Base-by-base conservation (phyloP, 2,113 vertebrate species). In the Calypte anna region DNA sequence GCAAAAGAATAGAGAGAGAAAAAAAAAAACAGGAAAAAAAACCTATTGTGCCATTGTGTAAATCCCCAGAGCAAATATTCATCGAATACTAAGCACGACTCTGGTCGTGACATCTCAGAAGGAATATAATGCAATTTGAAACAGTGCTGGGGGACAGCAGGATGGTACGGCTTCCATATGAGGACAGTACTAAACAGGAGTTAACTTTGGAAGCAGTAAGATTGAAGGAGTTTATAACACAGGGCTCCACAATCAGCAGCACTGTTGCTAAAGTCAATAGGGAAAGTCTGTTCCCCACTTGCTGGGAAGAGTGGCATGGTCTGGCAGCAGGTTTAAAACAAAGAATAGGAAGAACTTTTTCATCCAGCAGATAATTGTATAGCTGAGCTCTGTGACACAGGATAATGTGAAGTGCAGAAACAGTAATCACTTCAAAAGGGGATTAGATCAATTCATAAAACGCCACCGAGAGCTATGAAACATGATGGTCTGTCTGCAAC, bases 401-500 rank as follows among this genome's bases (percentile, higher is more conserved):
- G 59, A 69, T 36, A 83, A 88, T 59, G 79, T 0, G 5, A 79
- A 75, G 59, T 28, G 58, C 68, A 83, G 68, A 90, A 91, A 62
- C 21, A 53, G 43, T 48, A 70, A 63, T 80, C 0, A 27, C 77
- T 93, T 82, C 72, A 51, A 83, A 94, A 46, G 31, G 17, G 18
- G 28, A 54, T 76, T 95, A 82, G 75, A 96, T 55, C 25, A 77
- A 48, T 31, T 74, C 53, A 70, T 58, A 58, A 83, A 95, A 77
- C 1, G 6, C 21, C 68, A 81, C 51, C 2, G 3, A 80, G 80
- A 55, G 25, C 75, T 77, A 48, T 70, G 88, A 88, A 89, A 83
- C 10, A 10, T 17, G 48, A 70, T 40, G 31, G 14, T 66, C 63
- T 88, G 17, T 82, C 82, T 88, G 59, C 43, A 86, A 1, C 33